These are phyloP conservation scores for Drosophila nigrodunni DNA, from an alignment of 1,140 invertebrate genomes.

Conservation along the genomic window DNA sequence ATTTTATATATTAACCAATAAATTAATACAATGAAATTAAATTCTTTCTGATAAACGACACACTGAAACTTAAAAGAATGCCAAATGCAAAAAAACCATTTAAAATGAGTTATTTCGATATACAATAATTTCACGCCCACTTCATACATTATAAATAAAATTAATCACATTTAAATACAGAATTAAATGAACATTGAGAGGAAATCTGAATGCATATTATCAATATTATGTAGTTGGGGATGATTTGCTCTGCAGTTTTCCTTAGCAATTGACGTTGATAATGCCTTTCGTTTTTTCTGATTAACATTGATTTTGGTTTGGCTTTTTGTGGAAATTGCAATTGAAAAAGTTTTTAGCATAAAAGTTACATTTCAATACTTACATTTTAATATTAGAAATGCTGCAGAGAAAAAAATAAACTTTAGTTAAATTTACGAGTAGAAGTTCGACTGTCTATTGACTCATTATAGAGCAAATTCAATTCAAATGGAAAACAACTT, in stretches of 20 bases:
- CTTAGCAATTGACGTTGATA: slow-evolving; percentile 41
- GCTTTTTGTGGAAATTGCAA: slow-evolving; percentile 58
- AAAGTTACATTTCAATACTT: slow-evolving; percentile 42
- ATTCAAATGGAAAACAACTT: slow-evolving; percentile 57
- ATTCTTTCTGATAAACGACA: no score
- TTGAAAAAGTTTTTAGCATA: slow-evolving; percentile 59
- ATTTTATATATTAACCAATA: neutral
- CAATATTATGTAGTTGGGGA: slow-evolving; percentile 13
- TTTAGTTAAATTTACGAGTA: slow-evolving; percentile 57
- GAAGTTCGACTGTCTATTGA: slow-evolving; percentile 56
- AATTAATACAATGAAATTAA: neutral
- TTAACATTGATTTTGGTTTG: slow-evolving; percentile 40
- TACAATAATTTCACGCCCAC: slow-evolving; percentile 10
- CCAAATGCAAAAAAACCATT: neutral
- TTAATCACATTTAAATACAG: slow-evolving; percentile 7
- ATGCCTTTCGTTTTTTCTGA: slow-evolving; percentile 39
- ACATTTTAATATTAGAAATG: slow-evolving; percentile 42
- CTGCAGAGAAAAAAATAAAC: slow-evolving; percentile 38
- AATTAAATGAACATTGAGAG: neutral
- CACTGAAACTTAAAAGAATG: neutral
- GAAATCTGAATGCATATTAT: slow-evolving; percentile 2
- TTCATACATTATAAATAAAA: slow-evolving; percentile 18
- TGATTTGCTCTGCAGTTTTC: slow-evolving; percentile 1
- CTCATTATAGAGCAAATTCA: slow-evolving; percentile 31
- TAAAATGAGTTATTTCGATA: neutral